Conservation (phyloP, 1,140 invertebrate species). For the Homarus americanus region DNA sequence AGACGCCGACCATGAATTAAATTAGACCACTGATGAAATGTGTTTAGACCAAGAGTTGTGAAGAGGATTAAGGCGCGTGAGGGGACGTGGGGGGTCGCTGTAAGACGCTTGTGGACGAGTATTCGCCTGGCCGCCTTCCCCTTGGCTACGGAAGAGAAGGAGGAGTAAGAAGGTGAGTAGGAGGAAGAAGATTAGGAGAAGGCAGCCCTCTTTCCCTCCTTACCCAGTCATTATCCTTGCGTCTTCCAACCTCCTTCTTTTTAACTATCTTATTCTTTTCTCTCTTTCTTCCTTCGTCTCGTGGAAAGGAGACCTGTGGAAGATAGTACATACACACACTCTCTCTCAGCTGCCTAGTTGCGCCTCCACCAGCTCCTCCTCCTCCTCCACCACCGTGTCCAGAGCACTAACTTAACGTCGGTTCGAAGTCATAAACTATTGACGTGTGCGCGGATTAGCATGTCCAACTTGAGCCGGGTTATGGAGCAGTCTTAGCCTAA, state of each 20-base stretch:
- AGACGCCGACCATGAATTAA: slow-evolving; percentile 22
- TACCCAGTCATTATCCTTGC: background rate
- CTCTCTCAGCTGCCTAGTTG: too few relatives aligned
- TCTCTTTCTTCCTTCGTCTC: slow-evolving; percentile 2
- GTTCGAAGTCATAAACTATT: slow-evolving; percentile 18
- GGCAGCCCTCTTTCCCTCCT: background rate
- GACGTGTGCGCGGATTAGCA: slow-evolving; percentile 17
- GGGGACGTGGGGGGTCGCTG: background rate
- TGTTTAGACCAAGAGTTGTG: slow-evolving; percentile 1
- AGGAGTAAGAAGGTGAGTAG: background rate
- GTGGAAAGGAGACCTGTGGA: too few relatives aligned
- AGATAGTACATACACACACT: too few relatives aligned
- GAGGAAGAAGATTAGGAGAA: background rate
- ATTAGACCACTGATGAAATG: background rate
- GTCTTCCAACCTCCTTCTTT: background rate
- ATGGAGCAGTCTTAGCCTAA: slow-evolving; percentile 5
- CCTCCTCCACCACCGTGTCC: slow-evolving; percentile 9
- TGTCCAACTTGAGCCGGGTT: background rate
- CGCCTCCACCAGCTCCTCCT: slow-evolving; percentile 2
- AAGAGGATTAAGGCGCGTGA: background rate
- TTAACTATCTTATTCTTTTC: background rate
- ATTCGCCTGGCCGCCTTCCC: background rate
- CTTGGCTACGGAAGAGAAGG: background rate
- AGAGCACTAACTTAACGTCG: slow-evolving; percentile 1
- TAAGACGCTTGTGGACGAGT: background rate